Conservation (phyloP, 2,113 vertebrate genomes). For the Oreochromis spilurus region DNA sequence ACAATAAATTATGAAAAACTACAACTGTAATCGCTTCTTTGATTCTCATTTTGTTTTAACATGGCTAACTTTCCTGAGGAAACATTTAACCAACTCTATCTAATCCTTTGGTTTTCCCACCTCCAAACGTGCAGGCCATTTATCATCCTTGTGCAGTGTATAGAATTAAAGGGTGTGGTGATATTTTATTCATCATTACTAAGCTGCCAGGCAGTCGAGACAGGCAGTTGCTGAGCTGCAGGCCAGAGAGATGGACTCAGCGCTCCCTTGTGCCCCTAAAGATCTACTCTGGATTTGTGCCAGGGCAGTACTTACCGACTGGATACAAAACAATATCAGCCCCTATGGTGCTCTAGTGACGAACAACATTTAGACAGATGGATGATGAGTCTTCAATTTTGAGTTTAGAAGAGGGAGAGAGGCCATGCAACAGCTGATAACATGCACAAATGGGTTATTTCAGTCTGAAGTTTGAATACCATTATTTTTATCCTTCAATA, state of each 20-base stretch:
- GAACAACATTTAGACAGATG: background rate
- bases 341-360: background rate
- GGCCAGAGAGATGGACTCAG: conserved; percentile 34
- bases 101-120: background rate
- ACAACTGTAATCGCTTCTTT: conserved; percentile 17
- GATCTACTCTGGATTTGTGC: conserved; percentile 47
- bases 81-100: background rate
- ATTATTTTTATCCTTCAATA: background rate
- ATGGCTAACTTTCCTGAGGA: background rate
- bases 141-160: background rate
- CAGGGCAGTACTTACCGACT: background rate
- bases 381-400: background rate
- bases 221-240: conserved; percentile 31
- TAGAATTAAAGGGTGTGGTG: conserved; percentile 15
- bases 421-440: background rate
- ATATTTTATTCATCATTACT: background rate
- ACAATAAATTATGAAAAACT: conserved; percentile 63
- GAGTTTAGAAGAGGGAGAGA: background rate
- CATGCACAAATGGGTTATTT: background rate
- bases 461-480: background rate
- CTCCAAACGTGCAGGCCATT: background rate
- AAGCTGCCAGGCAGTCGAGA: conserved; percentile 48
- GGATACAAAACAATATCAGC: background rate
- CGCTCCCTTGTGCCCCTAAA: conserved; percentile 27
- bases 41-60: background rate